Evolutionary conservation across 2,888 invertebrate genomes (phyloP).

Genomic region (Molorchus minor): DNA sequence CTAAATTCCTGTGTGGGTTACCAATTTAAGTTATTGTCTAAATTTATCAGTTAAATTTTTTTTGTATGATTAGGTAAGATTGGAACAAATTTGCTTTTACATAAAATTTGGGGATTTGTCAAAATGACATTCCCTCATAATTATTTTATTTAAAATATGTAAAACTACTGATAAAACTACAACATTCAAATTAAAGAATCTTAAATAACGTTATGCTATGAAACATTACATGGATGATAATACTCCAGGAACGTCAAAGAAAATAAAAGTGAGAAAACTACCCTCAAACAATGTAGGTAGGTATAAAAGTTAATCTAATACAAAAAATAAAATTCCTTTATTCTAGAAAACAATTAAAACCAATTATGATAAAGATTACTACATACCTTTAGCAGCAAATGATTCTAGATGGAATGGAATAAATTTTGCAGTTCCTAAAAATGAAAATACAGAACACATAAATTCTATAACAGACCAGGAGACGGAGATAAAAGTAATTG

Average conservation of each 20-base stretch:
- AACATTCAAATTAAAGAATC: too few relatives aligned
- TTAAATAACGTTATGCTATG: too few relatives aligned
- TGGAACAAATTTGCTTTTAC: too few relatives aligned
- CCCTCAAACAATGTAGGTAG: background rate
- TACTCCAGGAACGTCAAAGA: conserved; percentile 15
- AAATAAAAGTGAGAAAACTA: conserved; percentile 21
- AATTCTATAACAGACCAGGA: conserved; percentile 32
- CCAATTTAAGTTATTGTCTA: too few relatives aligned
- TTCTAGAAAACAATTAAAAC: conserved; percentile 7
- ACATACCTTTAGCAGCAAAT: conserved; percentile 31
- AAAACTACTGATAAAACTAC: too few relatives aligned
- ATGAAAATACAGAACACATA: conserved; percentile 26
- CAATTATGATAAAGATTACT: conserved; percentile 27
- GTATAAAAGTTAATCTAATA: too few relatives aligned
- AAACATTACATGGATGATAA: conserved; percentile 9
- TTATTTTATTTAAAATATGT: too few relatives aligned
- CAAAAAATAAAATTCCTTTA: background rate
- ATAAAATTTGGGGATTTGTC: too few relatives aligned
- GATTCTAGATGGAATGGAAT: conserved; percentile 38
- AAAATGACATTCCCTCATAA: too few relatives aligned
- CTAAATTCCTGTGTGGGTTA: too few relatives aligned
- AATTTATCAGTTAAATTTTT: too few relatives aligned
- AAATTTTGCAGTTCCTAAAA: conserved; percentile 21
- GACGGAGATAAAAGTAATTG: conserved; percentile 45
- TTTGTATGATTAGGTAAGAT: too few relatives aligned